phyloP scores from a whole-genome alignment of 2,888 invertebrate genomes.

The Cephus pygmeus region DNA sequence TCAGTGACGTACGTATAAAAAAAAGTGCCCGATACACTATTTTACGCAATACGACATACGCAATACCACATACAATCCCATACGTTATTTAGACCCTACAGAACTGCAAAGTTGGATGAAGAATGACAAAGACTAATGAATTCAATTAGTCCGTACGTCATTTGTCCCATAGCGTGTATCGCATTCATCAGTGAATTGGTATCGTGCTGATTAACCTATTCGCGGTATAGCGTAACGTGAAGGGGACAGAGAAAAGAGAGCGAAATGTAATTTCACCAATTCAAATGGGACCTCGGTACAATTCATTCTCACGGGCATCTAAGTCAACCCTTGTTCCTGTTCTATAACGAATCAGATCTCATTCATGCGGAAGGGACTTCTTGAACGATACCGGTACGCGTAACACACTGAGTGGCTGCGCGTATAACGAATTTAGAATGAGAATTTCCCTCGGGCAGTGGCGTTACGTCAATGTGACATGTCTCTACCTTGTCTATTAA shows the following conservation, averaged over 20 bases:
- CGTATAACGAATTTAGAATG: slow-evolving; percentile 16
- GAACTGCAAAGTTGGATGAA: neutral
- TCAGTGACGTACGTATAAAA: neutral
- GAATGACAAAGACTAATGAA: neutral
- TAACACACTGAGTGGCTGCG: neutral
- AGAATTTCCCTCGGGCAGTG: slow-evolving; percentile 9
- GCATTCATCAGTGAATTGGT: neutral
- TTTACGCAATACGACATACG: neutral
- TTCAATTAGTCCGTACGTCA: neutral
- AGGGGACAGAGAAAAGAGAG: neutral
- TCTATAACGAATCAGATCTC: neutral
- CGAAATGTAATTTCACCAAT: neutral
- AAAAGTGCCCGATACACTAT: neutral
- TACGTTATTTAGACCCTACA: neutral
- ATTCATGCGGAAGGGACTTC: neutral
- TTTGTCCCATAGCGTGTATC: neutral
- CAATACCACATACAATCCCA: neutral
- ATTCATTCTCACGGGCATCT: neutral
- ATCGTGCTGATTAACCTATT: neutral
- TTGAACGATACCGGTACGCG: neutral
- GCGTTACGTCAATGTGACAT: slow-evolving; percentile 30
- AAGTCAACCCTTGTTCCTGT: neutral
- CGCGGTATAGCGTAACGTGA: neutral
- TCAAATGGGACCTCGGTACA: neutral
- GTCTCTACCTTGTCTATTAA: slow-evolving; percentile 23